phyloP scores from a whole-genome alignment of 2,113 vertebrate genomes.

The Ceyx margarethae region DNA sequence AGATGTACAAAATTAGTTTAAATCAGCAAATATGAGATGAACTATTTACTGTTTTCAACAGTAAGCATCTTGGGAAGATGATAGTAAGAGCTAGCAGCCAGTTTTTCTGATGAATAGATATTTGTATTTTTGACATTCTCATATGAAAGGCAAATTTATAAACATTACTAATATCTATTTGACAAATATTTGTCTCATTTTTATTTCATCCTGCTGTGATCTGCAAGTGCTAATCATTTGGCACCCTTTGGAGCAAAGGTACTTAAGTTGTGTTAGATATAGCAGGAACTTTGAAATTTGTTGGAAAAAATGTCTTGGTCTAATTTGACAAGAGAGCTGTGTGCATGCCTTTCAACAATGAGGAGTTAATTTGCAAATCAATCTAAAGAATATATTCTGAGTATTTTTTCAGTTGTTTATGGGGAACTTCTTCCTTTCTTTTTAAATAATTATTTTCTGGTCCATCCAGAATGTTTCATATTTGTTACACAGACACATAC shows the following conservation, averaged over 20 bases:
- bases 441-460: neutral
- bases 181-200: neutral
- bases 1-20: neutral
- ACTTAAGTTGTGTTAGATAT: neutral
- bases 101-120: neutral
- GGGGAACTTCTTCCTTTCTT: neutral
- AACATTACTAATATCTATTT: slow-evolving; percentile 8
- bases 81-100: neutral
- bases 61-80: neutral
- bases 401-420: neutral
- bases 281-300: neutral
- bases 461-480: neutral
- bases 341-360: neutral
- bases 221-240: neutral
- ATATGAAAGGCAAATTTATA: slow-evolving; percentile 15
- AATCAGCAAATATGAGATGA: neutral
- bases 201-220: neutral
- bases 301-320: neutral
- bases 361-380: neutral
- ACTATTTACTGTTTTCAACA: neutral
- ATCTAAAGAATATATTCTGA: neutral
- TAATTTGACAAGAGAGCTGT: neutral
- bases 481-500: neutral
- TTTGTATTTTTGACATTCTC: neutral
- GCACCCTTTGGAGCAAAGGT: neutral